phyloP scores from a whole-genome alignment of 1,140 invertebrate genomes.

The Cotesia vestalis region DNA sequence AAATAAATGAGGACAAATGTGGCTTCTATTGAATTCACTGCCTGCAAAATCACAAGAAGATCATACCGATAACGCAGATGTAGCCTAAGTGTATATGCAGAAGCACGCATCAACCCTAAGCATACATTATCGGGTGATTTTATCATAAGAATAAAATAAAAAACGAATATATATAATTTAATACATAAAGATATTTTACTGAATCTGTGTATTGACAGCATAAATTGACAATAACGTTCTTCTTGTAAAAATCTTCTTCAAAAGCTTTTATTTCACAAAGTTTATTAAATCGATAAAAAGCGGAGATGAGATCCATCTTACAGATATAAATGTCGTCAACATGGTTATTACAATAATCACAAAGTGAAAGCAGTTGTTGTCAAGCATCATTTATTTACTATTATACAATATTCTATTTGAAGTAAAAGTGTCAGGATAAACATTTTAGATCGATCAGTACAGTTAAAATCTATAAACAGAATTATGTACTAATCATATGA shows the following conservation, averaged over 20 bases:
- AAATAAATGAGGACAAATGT: slow-evolving; percentile 7
- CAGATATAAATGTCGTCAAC: not conserved
- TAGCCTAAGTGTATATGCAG: slow-evolving; percentile 54
- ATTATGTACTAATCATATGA: not conserved
- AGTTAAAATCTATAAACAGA: slow-evolving; percentile 9
- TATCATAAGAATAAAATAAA: slow-evolving; percentile 23
- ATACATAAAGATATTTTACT: not conserved
- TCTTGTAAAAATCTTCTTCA: too few species aligned
- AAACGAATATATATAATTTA: slow-evolving; percentile 1
- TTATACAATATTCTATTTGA: not conserved
- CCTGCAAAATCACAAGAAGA: too few species aligned
- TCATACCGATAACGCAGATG: slow-evolving; percentile 39
- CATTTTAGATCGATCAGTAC: slow-evolving; percentile 15
- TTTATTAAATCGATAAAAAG: too few species aligned
- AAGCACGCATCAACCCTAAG: slow-evolving; percentile 44
- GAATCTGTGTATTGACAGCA: slow-evolving; percentile 2
- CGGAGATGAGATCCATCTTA: not conserved
- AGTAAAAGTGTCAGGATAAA: slow-evolving; percentile 13
- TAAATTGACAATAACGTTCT: not conserved
- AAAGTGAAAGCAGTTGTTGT: not conserved
- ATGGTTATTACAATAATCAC: not conserved
- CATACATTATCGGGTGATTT: slow-evolving; percentile 36
- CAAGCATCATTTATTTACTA: slow-evolving; percentile 14
- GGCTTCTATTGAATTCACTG: not conserved
- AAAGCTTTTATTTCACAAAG: too few species aligned